Base-by-base conservation (phyloP, 2,797 vertebrate genomes). In the Cryptoprocta ferox region DNA sequence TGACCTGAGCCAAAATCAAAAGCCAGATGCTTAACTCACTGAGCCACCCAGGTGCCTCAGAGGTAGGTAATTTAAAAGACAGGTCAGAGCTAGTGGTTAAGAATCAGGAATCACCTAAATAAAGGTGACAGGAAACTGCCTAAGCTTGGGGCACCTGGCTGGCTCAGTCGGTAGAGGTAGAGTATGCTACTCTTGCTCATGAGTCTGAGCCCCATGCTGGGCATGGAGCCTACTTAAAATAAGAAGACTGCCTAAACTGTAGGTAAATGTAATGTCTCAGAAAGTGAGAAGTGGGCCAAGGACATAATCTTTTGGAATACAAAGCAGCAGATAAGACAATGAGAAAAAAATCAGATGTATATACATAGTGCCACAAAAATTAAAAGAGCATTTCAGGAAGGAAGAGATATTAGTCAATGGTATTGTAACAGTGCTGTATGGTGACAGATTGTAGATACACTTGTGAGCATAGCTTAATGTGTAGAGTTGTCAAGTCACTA, bases 321-420 rank as follows among this genome's bases (percentile, higher is more conserved):
- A 96, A 82, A 83, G 13, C 18, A 88, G 24, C 39, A 83, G 48
- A 53, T 19, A 92, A 13, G 24, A 68, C 32, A 91, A 30, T 42
- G 90, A 76, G 50, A 42, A 70, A 37, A 88, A 89, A 87, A 30
- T 30, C n/a, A 68, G 21, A 56, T 3, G 73, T 68, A 81, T 10
- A 45, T 30, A 37, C 19, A 75, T 18, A 45, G 39, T 56, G 3
- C 63, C 75, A 91, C 13, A 82, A 50, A 82, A 88, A 90, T 68
- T 91, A 94, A 88, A 85, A 15, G 48, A 78, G 56, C 32, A 82
- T 53, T 92, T 82, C 70, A 89, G 56, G 18, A 73, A 91, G 30
- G 24, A 86, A 93, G n/a, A 89, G 35, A 79, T n/a, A 87, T 26
- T 73, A 73, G 14, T 73, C 26, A 19, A 73, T 73, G 26, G 71